Base-by-base conservation (phyloP, 2,888 invertebrate genomes). In the Philaethria dido region DNA sequence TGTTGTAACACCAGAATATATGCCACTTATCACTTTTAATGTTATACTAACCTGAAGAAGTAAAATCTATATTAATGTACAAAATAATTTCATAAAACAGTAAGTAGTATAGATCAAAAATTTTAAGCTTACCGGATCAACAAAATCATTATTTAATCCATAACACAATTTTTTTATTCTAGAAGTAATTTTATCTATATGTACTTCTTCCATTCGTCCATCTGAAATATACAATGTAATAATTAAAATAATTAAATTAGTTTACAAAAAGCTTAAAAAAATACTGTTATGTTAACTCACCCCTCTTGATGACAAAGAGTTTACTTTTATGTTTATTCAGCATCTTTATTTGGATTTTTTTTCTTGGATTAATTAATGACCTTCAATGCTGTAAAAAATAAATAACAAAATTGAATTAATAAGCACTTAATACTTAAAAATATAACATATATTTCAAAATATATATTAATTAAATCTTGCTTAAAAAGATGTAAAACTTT, bases 161-260 rank as follows among this genome's bases (percentile, higher is more conserved):
- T 99, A 99, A 82, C 99, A 99, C 66, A 99, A 93, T 83, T 99
- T 99, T 79, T 97, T 95, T 59, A 99, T 98, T 78, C 99, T 94
- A 0, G 98, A 98, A 0, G 99, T 99, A 70, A 99, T 99, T 94
- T 99, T 99, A 87, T 99, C 99, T 83, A 99, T 97, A 88, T 98
- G 98, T 0, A 99, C 97, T 75, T 96, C 96, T 85, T 99, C 99
- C 81, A 96, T 95, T 63, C 97, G 94, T 0, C 99, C 98, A 94
- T 96, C 98, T 97, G 77, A 11, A 80, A 78, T 70, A 62, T 11
- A 25, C 9, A 33, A 50, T 8, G 16, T 50, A n/a, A n/a, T 3
- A 16, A 29, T 45, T 11, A 1, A 29, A 50, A 16, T 5, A 50
- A 50, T 8, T 20, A 50, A 25, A 50, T 57, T 22, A 18, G 2